Conservation (phyloP, 1,140 invertebrate species). For the Heliconius congener region DNA sequence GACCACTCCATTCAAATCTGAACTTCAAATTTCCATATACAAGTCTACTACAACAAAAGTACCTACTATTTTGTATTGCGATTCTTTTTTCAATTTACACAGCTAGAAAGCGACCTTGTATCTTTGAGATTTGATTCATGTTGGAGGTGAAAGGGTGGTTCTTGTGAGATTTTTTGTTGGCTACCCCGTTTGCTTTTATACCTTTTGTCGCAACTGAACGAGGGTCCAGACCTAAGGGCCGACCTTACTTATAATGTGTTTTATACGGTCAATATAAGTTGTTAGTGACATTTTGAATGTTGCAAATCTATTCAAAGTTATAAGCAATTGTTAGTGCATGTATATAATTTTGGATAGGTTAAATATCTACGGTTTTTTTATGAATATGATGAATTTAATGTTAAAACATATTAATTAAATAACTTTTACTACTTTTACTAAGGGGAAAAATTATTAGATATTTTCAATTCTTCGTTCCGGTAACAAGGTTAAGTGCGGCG, state of each 20-base stretch:
- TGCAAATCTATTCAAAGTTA: conserved; percentile 4
- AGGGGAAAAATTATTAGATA: not conserved
- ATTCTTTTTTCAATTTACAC: conserved; percentile 43
- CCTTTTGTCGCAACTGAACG: conserved; percentile 50
- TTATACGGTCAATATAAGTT: conserved; percentile 7
- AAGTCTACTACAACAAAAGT: conserved; percentile 6
- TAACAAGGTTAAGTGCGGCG: not conserved
- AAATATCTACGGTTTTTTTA: not conserved
- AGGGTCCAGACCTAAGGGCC: conserved; percentile 44
- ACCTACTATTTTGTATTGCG: conserved; percentile 56
- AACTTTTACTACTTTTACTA: too few species aligned
- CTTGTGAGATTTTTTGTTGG: conserved; percentile 43
- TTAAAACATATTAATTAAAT: too few species aligned
- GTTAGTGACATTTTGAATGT: conserved; percentile 7
- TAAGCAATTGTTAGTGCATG: not conserved
- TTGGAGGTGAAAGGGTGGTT: conserved; percentile 24
- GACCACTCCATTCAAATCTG: conserved; percentile 19
- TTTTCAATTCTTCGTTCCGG: not conserved
- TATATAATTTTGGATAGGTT: not conserved
- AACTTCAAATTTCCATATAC: conserved; percentile 8
- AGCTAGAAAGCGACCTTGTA: conserved; percentile 31
- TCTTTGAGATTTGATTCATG: conserved; percentile 3
- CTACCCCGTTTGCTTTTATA: conserved; percentile 51
- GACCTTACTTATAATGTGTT: conserved; percentile 41
- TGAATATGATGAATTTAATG: too few species aligned